These are phyloP conservation scores for Cladorhizidae sp. DNA, from an alignment of 37 sponge, comb jelly and placozoan species.

Conservation along the genomic window DNA sequence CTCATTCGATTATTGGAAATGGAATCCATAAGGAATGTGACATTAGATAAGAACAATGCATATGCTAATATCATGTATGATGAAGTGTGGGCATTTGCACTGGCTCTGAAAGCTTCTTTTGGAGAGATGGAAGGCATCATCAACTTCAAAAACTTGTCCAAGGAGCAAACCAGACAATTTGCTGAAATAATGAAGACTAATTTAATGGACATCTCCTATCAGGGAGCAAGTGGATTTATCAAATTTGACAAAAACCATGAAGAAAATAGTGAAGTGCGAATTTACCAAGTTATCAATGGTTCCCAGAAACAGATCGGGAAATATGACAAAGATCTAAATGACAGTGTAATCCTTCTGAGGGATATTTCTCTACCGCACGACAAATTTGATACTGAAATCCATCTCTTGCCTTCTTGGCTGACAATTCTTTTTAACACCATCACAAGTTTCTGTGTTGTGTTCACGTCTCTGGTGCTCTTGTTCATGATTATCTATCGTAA, in stretches of 20 bases:
- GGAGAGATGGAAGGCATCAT: not conserved
- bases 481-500: slow-evolving; percentile 13
- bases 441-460: not conserved
- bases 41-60: not conserved
- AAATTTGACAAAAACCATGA: not conserved
- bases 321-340: not conserved
- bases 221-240: slow-evolving; percentile 14
- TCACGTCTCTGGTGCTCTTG: slow-evolving; percentile 15
- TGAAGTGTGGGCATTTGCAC: slow-evolving; percentile 54
- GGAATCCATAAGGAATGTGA: not conserved
- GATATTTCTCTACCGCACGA: slow-evolving; percentile 10
- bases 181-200: not conserved
- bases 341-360: not conserved
- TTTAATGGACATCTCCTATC: not conserved
- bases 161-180: not conserved
- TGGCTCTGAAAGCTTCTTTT: slow-evolving; percentile 46
- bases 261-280: not conserved
- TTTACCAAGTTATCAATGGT: slow-evolving; percentile 13
- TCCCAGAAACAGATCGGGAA: not conserved
- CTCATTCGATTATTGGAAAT: not conserved
- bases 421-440: not conserved
- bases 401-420: slow-evolving; percentile 3
- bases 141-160: not conserved
- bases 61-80: slow-evolving; percentile 35
- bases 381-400: slow-evolving; percentile 7